Evolutionary conservation across 2,888 invertebrate genomes (phyloP).

Genomic region (Tiliacea aurago): DNA sequence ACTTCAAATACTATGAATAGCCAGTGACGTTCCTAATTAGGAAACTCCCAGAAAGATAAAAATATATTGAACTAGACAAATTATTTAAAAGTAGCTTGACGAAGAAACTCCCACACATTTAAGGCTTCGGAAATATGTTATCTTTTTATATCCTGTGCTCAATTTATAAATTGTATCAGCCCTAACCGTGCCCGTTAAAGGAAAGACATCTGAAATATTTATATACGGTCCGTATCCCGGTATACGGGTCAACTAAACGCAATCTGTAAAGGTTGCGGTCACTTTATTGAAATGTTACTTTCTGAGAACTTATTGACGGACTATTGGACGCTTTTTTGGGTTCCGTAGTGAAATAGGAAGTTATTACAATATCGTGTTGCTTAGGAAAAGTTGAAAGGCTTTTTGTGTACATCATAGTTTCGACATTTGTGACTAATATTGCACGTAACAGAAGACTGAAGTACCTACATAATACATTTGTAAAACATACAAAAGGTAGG

Average conservation of each 20-base stretch:
- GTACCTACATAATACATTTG: background rate
- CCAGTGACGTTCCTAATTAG: background rate
- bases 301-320: conserved; percentile 52
- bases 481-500: background rate
- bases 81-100: background rate
- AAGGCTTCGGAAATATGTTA: background rate
- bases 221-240: conserved; percentile 39
- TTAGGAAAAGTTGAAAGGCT: background rate
- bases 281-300: conserved; percentile 64
- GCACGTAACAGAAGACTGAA: background rate
- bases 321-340: conserved; percentile 31
- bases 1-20: background rate
- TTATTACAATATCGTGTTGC: conserved; percentile 20
- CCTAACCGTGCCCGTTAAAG: conserved; percentile 28
- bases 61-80: no score
- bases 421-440: no score
- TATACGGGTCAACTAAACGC: conserved; percentile 59
- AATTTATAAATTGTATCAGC: conserved; percentile 44
- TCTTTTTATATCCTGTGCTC: conserved; percentile 4
- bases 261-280: conserved; percentile 51
- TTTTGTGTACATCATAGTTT: background rate
- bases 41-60: background rate
- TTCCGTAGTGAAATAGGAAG: background rate
- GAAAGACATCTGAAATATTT: conserved; percentile 61
- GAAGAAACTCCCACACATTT: background rate